Base-by-base conservation (phyloP, 2,888 invertebrate genomes). In the Baronia brevicornis region DNA sequence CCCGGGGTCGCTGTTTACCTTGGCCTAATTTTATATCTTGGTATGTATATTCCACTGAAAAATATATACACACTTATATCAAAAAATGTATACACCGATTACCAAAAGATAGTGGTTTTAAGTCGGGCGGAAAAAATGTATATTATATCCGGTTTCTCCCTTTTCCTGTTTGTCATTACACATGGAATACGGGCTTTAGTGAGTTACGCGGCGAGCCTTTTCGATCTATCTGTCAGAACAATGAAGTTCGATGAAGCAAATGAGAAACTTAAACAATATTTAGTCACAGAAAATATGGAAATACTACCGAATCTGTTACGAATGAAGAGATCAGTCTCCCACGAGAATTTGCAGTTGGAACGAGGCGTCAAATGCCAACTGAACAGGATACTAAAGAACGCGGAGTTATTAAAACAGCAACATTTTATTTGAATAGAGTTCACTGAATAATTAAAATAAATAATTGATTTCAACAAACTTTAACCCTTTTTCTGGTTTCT, bases 91-190 rank as follows among this genome's bases (percentile, higher is more conserved):
- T 28, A 65, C 0, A 48, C 52, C 5, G 55, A 66, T 1, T 49
- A 57, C 18, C 65, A 79, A 1, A 77, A 72, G 39, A 3, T 67
- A 2, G 22, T 58, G 1, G 25, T 72, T 1, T 36, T 77, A 1
- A 60, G 52, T 21, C 57, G 50, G n/a, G 50, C 71, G 0, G 75
- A 77, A 36, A 75, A 68, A 50, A 70, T 70, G 34, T 79, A 77
- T 33, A 58, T 71, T 0, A 61, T 74, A 6, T 64, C 78, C 33
- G 78, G 77, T n/a, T 77, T 75, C 31, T 79, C 79, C 1, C 51
- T 79, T 5, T 78, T 75, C 33, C 43, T 80, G 18, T 60, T 71
- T 1, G 62, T 78, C 2, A 68, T 75, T 1, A 36, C 65, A 8
- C 69, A 65, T 22, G 78, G 78, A 2, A 36, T 77, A 0, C 54